Conservation (phyloP, 2,888 invertebrate species). For the Conops quadrifasciatus region DNA sequence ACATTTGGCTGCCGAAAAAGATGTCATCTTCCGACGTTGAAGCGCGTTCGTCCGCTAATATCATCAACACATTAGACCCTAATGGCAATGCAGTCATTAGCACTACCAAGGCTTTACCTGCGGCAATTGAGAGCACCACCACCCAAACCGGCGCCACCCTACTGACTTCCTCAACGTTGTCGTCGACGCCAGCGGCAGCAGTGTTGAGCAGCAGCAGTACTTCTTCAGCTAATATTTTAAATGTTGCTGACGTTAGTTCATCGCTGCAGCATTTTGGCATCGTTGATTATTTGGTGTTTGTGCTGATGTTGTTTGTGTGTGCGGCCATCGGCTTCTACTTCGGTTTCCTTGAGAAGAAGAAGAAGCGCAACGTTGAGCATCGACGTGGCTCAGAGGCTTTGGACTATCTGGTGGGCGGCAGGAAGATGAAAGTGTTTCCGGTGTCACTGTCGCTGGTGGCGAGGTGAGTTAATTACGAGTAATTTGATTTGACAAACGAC, state of each 20-base stretch:
- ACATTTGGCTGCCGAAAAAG: neutral
- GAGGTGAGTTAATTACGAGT: conserved; percentile 68
- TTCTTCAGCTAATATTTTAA: conserved; percentile 44
- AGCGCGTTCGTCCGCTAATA: conserved; percentile 39
- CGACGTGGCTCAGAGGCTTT: conserved; percentile 64
- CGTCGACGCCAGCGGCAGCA: neutral
- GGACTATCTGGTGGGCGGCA: conserved; percentile 82
- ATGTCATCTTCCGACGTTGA: conserved; percentile 12
- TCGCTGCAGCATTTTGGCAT: conserved; percentile 74
- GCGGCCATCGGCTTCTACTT: conserved; percentile 83
- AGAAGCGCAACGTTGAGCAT: conserved; percentile 48
- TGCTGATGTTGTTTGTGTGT: conserved; percentile 79
- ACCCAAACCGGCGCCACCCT: conserved; percentile 28
- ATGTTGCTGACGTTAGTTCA: conserved; percentile 61
- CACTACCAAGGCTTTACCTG: conserved; percentile 44
- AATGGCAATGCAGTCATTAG: conserved; percentile 51
- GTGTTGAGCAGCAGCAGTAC: neutral
- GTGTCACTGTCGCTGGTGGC: conserved; percentile 87
- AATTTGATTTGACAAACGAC: neutral
- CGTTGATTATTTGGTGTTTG: conserved; percentile 82
- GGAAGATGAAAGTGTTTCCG: conserved; percentile 83
- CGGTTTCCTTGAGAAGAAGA: conserved; percentile 75
- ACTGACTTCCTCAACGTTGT: conserved; percentile 25
- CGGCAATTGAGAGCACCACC: conserved; percentile 27
- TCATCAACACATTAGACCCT: neutral